These are phyloP conservation scores for Drosophila anomalata DNA, from an alignment of 2,888 invertebrate genomes.

Conservation along the genomic window DNA sequence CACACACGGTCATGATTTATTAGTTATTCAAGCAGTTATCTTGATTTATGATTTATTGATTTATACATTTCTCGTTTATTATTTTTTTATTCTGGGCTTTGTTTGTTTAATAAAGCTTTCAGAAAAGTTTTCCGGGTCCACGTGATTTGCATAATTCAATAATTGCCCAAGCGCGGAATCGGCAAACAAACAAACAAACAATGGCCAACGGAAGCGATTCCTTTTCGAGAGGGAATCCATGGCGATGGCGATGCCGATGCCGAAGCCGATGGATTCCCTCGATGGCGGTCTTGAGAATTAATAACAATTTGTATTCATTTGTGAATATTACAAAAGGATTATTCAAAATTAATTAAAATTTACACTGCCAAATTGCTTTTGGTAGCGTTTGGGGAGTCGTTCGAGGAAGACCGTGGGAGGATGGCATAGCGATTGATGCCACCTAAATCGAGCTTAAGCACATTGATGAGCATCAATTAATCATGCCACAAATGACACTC, in stretches of 20 bases:
- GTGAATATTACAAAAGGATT: conserved; percentile 78
- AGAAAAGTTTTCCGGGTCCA: conserved; percentile 38
- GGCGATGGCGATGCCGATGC: not conserved
- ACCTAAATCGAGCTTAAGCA: conserved; percentile 73
- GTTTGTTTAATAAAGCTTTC: conserved; percentile 40
- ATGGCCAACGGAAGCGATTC: conserved; percentile 13
- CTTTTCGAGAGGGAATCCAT: not conserved
- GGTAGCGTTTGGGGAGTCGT: conserved; percentile 12
- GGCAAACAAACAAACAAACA: conserved; percentile 21
- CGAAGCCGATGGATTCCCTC: conserved; percentile 58
- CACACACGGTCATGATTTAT: conserved; percentile 45
- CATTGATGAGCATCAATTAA: conserved; percentile 77
- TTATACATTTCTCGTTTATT: conserved; percentile 34
- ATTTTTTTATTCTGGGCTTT: conserved; percentile 9
- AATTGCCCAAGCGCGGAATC: conserved; percentile 15
- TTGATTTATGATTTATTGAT: conserved; percentile 72
- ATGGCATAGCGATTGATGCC: conserved; percentile 63
- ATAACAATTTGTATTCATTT: conserved; percentile 78
- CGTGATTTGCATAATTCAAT: conserved; percentile 73
- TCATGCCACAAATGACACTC: conserved; percentile 68
- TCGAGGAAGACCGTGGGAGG: conserved; percentile 32
- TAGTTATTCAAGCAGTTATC: conserved; percentile 50
- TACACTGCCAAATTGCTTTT: conserved; percentile 42
- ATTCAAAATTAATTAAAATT: conserved; percentile 76
- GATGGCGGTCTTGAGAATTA: conserved; percentile 69